Percentiles rank a stretch among this genome's conserved stretches.
phyloP scores from a whole-genome alignment of 2,113 vertebrate genomes.

The Sceloporus tristichus region DNA sequence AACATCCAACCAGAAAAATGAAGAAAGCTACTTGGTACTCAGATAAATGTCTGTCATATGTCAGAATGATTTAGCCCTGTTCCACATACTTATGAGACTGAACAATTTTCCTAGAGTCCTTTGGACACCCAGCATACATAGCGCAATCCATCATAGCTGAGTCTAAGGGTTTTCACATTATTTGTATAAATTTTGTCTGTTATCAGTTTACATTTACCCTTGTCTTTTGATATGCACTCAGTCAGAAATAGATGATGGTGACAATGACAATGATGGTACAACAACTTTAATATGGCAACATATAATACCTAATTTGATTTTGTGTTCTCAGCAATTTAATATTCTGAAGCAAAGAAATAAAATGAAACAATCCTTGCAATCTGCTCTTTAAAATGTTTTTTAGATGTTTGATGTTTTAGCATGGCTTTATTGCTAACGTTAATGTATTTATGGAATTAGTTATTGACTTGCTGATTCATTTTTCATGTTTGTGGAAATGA shows the following conservation, averaged over 20 bases:
- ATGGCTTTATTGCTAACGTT: no score
- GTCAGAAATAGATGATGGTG: background rate
- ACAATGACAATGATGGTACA: background rate
- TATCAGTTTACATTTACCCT: background rate
- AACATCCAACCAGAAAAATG: background rate
- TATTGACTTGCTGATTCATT: no score
- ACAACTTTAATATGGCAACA: background rate
- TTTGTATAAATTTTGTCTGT: background rate
- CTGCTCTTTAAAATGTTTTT: no score
- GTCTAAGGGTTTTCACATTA: background rate
- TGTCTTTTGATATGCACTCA: background rate
- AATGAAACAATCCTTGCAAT: no score
- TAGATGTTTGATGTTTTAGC: no score
- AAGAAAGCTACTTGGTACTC: background rate
- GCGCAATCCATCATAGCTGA: background rate
- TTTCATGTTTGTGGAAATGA: no score
- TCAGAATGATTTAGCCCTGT: slow-evolving; percentile 9
- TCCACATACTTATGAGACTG: background rate
- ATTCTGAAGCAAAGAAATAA: no score
- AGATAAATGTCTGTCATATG: background rate
- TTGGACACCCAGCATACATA: background rate
- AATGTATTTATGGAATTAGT: no score
- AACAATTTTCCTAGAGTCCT: background rate
- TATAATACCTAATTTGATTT: background rate
- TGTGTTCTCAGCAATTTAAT: no score